Conservation (phyloP, 2,888 invertebrate species). For the Lochmaea capreae region DNA sequence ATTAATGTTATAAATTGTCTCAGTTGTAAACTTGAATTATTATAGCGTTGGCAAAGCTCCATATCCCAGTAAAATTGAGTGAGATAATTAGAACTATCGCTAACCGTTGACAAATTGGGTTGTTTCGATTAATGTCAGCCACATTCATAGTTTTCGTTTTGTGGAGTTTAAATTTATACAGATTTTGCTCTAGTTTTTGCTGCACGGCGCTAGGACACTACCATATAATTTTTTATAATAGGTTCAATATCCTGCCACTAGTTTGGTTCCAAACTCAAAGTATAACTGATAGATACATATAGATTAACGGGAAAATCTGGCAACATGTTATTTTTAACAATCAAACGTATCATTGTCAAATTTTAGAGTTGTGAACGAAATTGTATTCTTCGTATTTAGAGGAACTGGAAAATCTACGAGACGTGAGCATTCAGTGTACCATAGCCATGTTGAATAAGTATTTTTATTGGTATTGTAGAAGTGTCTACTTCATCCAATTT, state of each 20-base stretch:
- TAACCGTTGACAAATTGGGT: conserved; percentile 18
- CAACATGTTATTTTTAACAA: no score
- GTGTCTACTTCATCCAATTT: no score
- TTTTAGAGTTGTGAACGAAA: no score
- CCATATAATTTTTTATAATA: neutral
- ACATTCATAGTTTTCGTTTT: conserved; percentile 11
- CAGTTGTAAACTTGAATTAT: conserved; percentile 35
- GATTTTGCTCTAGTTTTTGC: conserved; percentile 9
- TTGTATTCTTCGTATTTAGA: no score
- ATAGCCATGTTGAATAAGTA: no score
- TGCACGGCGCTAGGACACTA: neutral
- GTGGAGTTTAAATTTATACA: neutral
- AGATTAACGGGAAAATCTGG: no score
- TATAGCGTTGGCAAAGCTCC: conserved; percentile 33
- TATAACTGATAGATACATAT: no score
- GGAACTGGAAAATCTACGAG: no score
- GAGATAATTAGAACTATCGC: conserved; percentile 34
- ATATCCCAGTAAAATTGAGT: conserved; percentile 32
- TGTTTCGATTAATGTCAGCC: conserved; percentile 23
- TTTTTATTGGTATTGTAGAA: no score
- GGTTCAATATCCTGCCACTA: neutral
- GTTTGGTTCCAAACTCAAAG: no score
- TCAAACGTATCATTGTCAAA: no score
- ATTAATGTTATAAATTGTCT: conserved; percentile 25
- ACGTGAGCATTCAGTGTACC: no score